phyloP scores from a whole-genome alignment of 1,140 invertebrate genomes.

The Platorchestia sp. region DNA sequence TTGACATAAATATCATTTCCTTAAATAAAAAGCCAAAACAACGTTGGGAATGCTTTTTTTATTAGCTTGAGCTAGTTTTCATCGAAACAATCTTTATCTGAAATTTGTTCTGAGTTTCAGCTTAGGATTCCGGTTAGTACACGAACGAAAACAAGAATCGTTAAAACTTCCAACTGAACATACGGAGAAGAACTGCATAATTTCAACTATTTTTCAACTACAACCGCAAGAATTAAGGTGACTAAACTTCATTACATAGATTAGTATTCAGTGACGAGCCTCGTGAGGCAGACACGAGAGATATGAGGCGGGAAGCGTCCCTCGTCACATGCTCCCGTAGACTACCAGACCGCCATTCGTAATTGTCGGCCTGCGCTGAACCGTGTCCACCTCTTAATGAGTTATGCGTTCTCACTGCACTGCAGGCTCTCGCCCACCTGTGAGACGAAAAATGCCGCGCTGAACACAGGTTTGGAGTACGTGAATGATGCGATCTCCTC shows the following conservation, averaged over 20 bases:
- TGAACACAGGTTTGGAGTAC: neutral
- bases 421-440: neutral
- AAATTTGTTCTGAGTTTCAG: neutral
- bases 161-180: neutral
- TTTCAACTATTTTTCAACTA: neutral
- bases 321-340: neutral
- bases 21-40: neutral
- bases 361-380: neutral
- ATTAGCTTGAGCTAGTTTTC: neutral
- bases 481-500: neutral
- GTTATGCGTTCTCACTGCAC: neutral
- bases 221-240: neutral
- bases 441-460: neutral
- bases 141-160: neutral
- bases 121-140: neutral
- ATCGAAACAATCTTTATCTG: neutral
- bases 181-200: neutral
- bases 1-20: neutral
- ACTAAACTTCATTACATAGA: neutral
- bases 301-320: neutral
- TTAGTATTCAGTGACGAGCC: neutral
- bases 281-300: neutral
- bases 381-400: neutral
- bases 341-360: neutral
- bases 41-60: neutral